A percentile compares a stretch with the other conserved stretches of the same genome.
These are phyloP conservation scores for Scrobipalpa atriplicella DNA, from an alignment of 2,888 invertebrate genomes.

Conservation along the genomic window DNA sequence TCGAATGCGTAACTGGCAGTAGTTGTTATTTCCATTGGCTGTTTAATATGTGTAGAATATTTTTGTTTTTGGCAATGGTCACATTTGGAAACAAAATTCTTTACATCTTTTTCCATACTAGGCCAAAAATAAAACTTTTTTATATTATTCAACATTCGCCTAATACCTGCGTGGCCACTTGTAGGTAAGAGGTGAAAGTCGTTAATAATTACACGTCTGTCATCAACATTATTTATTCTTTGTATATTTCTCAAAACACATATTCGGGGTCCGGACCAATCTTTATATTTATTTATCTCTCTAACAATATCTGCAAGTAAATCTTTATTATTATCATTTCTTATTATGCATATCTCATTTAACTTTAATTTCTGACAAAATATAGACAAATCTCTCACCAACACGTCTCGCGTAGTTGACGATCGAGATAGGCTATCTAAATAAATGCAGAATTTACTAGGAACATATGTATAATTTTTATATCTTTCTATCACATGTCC, in stretches of 20 bases:
- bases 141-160: too few species aligned
- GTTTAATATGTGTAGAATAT: too few species aligned
- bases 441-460: conserved; percentile 7
- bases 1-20: too few species aligned
- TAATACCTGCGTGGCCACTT: conserved; percentile 19
- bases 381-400: conserved; percentile 11
- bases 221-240: background rate
- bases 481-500: conserved; percentile 1
- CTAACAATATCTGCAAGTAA: background rate
- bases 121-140: too few species aligned
- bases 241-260: background rate
- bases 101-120: too few species aligned
- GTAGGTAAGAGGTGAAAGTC: conserved; percentile 16
- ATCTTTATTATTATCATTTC: background rate
- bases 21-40: too few species aligned
- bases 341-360: conserved; percentile 2
- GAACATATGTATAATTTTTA: conserved; percentile 1
- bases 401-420: conserved; percentile 11
- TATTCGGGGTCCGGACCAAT: conserved; percentile 22
- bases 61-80: too few species aligned
- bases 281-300: conserved; percentile 1
- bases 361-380: background rate
- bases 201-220: too few species aligned
- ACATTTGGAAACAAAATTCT: too few species aligned
- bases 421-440: conserved; percentile 12